Conservation (phyloP, 2,113 vertebrate species). For the Garra rufa region DNA sequence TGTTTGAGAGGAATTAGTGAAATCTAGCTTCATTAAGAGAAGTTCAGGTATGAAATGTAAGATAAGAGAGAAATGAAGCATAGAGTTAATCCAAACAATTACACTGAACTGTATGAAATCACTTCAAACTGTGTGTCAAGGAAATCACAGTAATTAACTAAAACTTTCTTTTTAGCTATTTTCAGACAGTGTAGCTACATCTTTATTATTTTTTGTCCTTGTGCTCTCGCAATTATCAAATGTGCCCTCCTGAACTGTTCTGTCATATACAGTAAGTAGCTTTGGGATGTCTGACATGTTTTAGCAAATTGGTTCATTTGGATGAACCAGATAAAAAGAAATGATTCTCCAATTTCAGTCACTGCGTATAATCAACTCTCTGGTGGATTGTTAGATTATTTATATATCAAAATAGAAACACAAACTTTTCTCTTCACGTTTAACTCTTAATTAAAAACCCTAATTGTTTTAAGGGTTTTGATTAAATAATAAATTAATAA, state of each 20-base stretch:
- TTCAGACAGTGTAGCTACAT: background rate
- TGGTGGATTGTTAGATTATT: background rate
- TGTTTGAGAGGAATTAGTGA: constrained; percentile 33
- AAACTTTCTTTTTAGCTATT: background rate
- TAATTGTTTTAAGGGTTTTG: background rate
- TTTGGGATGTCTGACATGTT: background rate
- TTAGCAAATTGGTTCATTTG: background rate
- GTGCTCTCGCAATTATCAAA: background rate
- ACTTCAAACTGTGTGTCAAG: background rate
- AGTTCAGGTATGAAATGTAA: constrained; percentile 21
- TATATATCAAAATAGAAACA: background rate
- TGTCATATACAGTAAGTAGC: background rate
- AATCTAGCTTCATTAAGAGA: constrained; percentile 37
- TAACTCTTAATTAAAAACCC: background rate
- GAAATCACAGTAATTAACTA: background rate
- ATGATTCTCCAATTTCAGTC: background rate
- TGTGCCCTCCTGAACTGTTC: background rate
- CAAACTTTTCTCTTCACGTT: background rate
- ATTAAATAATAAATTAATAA: background rate
- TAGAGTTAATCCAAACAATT: constrained; percentile 15
- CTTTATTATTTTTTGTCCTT: background rate
- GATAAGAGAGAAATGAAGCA: constrained; percentile 37
- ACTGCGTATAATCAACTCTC: background rate
- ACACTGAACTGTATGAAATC: background rate
- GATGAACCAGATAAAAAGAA: background rate